Base-by-base conservation (phyloP, 2,888 invertebrate genomes). In the Caenorhabditis imperialis region DNA sequence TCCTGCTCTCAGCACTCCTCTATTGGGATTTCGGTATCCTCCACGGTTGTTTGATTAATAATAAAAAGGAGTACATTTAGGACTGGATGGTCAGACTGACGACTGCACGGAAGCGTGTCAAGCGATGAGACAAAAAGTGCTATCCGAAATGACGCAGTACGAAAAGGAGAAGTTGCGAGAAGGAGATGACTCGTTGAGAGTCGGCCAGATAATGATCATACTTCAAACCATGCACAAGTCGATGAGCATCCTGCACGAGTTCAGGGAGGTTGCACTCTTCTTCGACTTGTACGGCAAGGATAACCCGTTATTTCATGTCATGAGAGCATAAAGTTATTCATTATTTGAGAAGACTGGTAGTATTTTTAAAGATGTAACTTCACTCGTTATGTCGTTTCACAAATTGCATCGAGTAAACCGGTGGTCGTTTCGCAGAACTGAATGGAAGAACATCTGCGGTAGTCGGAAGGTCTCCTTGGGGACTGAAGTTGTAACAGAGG, bases 21-120 rank as follows among this genome's bases (percentile, higher is more conserved):
- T 57, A 44, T 12, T 57, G 57, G 57, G 57, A 57, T 22, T 57
- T 45, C 22, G 57, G 57, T 57, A n/a, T n/a, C n/a, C n/a, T n/a
- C n/a, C n/a, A n/a, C n/a, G n/a, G n/a, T n/a, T n/a, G n/a, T n/a
- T n/a, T n/a, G n/a, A n/a, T n/a, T n/a, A n/a, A n/a, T n/a, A n/a
- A n/a, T n/a, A n/a, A n/a, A n/a, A n/a, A n/a, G n/a, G n/a, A n/a
- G n/a, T n/a, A n/a, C n/a, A n/a, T n/a, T n/a, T 38, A 55, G 54
- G 54, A 1, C 44, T 45, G n/a, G 22, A 33, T 33, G 33, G 35
- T 25, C 57, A 57, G 45, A 12, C 44, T 7, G 57, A 57, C 27
- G 57, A 57, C 6, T 45, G 57, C 16, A 45, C 45, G 1, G 45
- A 38, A 20, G 22, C 45, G 22, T 57, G 57, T 20, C n/a, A n/a